A percentile compares a stretch with the other conserved stretches of the same genome.
Evolutionary conservation across 2,888 invertebrate genomes (phyloP).

Genomic region (Acanthopleura granulata): DNA sequence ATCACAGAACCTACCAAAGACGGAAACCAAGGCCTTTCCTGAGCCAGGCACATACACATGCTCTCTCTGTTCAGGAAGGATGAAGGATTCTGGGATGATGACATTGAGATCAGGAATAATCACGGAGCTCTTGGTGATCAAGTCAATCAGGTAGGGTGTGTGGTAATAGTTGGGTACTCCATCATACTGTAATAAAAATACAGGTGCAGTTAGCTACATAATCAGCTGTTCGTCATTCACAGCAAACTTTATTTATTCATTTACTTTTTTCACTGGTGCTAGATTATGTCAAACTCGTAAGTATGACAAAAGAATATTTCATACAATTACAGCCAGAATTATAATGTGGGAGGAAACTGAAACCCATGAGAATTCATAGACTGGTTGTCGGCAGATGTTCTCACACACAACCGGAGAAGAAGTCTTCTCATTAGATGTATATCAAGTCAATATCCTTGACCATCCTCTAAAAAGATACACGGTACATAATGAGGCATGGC

Average conservation of each 20-base stretch:
- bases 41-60: constrained; percentile 96
- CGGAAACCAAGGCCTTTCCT: constrained; percentile 76
- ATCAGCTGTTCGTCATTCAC: no score
- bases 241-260: no score
- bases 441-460: background rate
- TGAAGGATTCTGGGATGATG: constrained; percentile 90
- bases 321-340: no score
- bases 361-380: no score
- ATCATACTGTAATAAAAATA: constrained; percentile 72
- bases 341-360: no score
- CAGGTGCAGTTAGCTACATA: no score
- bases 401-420: no score
- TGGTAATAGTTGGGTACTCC: constrained; percentile 93
- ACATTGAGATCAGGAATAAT: constrained; percentile 96
- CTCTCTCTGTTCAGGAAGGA: constrained; percentile 90
- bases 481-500: background rate
- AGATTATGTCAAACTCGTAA: no score
- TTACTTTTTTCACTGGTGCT: no score
- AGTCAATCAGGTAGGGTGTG: constrained; percentile 90
- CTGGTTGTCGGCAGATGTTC: no score
- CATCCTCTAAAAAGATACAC: background rate
- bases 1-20: constrained; percentile 70
- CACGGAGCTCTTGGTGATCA: constrained; percentile 83
- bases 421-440: no score
- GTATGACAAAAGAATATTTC: no score